Conservation (phyloP, 2,888 invertebrate genomes). For the Apoda limacodes region DNA sequence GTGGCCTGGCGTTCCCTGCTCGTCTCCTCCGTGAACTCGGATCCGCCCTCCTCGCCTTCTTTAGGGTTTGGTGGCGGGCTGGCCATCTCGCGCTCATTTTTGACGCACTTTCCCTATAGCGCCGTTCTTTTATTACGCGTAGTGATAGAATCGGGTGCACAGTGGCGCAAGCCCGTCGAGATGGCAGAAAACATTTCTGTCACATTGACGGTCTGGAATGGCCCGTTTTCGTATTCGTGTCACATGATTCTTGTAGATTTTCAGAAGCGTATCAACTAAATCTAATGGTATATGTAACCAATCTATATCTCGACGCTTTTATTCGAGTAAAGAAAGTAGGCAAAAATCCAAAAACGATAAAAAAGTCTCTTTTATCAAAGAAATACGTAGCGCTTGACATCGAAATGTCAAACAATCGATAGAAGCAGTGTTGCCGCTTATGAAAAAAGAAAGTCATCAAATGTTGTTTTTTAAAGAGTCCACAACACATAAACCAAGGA, state of each 20-base stretch:
- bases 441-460: too few species aligned
- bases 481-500: too few species aligned
- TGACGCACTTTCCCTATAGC: slow-evolving; percentile 60
- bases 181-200: slow-evolving; percentile 70
- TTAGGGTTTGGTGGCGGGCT: slow-evolving; percentile 67
- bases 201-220: slow-evolving; percentile 66
- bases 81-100: slow-evolving; percentile 70
- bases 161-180: slow-evolving; percentile 55
- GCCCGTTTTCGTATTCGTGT: slow-evolving; percentile 69
- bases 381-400: slow-evolving; percentile 70
- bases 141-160: slow-evolving; percentile 45
- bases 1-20: slow-evolving; percentile 56
- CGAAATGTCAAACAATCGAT: slow-evolving; percentile 63
- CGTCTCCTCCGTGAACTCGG: slow-evolving; percentile 57
- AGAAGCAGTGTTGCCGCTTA: too few species aligned
- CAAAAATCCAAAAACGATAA: slow-evolving; percentile 36
- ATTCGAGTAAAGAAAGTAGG: slow-evolving; percentile 37
- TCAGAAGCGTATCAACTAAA: slow-evolving; percentile 37
- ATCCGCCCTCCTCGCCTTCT: slow-evolving; percentile 61
- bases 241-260: slow-evolving; percentile 65
- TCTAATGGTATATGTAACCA: not conserved
- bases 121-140: slow-evolving; percentile 51
- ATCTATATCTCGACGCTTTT: slow-evolving; percentile 22
- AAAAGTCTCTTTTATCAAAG: slow-evolving; percentile 50
- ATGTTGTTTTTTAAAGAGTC: too few species aligned